phyloP scores from a whole-genome alignment of 2,797 vertebrate genomes.

The Lacerta viridis region DNA sequence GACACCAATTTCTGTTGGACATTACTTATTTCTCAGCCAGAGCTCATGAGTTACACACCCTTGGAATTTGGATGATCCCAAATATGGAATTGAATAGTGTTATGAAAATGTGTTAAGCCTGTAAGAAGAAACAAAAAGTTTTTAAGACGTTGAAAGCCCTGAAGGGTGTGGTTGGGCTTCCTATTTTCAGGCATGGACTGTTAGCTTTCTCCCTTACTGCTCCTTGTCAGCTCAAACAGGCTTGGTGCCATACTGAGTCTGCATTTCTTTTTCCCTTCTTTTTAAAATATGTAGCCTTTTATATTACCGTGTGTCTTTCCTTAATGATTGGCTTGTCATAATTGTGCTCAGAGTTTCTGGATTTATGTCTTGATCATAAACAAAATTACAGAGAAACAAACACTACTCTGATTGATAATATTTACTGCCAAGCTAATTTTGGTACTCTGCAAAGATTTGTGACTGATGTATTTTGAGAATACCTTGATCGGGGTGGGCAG shows the following conservation, averaged over 20 bases:
- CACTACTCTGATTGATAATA: not conserved
- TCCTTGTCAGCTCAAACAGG: not conserved
- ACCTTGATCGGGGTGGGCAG: too few species aligned
- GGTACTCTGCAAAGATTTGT: not conserved
- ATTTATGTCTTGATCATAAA: not conserved
- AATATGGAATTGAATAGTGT: not conserved
- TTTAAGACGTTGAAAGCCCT: not conserved
- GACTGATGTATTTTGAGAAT: not conserved
- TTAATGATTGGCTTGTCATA: not conserved
- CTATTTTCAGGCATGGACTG: not conserved
- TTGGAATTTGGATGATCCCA: not conserved
- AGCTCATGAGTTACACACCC: not conserved
- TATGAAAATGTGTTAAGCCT: not conserved
- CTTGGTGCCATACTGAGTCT: not conserved
- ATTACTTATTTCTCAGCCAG: not conserved
- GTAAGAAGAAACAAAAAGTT: not conserved
- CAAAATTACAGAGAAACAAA: not conserved
- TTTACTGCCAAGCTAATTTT: not conserved
- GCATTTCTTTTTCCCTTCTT: not conserved
- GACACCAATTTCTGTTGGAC: not conserved
- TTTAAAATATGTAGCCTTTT: not conserved
- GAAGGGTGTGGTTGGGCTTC: not conserved
- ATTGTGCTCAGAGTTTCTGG: not conserved
- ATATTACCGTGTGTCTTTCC: not conserved
- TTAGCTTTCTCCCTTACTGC: not conserved